Conservation (phyloP, 1,140 invertebrate genomes). For the Heliconius congener region DNA sequence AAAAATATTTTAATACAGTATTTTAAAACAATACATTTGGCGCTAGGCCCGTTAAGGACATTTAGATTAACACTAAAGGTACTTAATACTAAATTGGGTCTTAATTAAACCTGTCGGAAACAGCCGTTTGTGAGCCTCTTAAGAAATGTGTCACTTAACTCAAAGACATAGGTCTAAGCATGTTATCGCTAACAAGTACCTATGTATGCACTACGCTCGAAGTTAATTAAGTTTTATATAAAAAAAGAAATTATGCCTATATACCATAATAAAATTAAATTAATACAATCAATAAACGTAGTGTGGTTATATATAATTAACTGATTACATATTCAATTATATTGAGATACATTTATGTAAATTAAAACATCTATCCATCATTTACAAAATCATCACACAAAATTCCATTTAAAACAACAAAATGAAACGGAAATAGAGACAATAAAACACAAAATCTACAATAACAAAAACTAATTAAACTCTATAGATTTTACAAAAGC, state of each 20-base stretch:
- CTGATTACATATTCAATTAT: no score
- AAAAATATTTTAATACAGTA: not conserved
- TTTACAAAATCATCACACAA: not conserved
- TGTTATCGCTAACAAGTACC: no score
- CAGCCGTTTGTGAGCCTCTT: conserved; percentile 4
- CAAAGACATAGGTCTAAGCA: not conserved
- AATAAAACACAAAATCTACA: not conserved
- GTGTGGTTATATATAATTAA: no score
- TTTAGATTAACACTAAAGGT: conserved; percentile 10
- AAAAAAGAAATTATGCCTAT: no score
- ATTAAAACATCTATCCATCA: no score
- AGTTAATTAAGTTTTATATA: no score
- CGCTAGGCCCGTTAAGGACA: not conserved
- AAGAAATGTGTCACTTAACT: conserved; percentile 4
- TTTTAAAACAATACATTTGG: not conserved
- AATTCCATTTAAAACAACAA: not conserved
- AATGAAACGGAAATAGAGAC: conserved; percentile 7
- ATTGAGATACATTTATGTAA: no score
- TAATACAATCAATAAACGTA: no score
- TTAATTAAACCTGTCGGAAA: conserved; percentile 12
- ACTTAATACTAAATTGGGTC: conserved; percentile 5
- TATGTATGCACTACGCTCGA: no score
- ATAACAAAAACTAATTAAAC: conserved; percentile 14
- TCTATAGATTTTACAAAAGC: not conserved
- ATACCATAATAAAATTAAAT: no score